Evolutionary conservation across 2,888 invertebrate species (phyloP).

Genomic region (Pristionchus mayeri): DNA sequence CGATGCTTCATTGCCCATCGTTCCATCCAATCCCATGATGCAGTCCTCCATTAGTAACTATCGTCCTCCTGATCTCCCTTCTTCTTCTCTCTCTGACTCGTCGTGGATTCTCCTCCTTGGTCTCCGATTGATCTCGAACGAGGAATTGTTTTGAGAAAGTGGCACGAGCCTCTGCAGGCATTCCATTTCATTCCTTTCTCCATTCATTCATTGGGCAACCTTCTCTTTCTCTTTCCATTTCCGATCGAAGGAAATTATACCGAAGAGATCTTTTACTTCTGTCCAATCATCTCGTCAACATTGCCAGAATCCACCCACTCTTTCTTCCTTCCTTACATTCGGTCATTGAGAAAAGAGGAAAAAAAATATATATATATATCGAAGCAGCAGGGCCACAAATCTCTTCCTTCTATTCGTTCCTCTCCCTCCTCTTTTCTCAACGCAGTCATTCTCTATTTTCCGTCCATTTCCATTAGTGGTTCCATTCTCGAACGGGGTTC

Average conservation of each 20-base stretch:
- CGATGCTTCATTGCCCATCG: too few species aligned
- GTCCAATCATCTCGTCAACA: slow-evolving; percentile 4
- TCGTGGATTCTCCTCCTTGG: slow-evolving; percentile 6
- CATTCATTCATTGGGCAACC: not conserved
- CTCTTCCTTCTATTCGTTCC: not conserved
- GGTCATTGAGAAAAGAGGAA: not conserved
- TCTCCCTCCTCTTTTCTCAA: not conserved
- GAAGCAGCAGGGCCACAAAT: not conserved
- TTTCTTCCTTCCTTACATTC: not conserved
- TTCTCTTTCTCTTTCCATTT: not conserved
- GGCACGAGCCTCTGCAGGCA: not conserved
- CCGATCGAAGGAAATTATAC: not conserved
- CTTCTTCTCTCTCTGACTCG: not conserved
- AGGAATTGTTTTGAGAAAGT: slow-evolving; percentile 29
- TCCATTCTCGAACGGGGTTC: not conserved
- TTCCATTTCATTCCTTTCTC: not conserved
- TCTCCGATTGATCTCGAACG: not conserved
- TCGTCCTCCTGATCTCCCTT: not conserved
- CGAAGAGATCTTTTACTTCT: not conserved
- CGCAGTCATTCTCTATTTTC: not conserved
- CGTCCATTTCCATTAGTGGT: not conserved
- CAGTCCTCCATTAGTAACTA: too few species aligned
- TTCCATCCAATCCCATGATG: too few species aligned
- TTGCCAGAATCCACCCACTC: not conserved
- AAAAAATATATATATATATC: too few species aligned